Conservation (phyloP, 1,140 invertebrate species). For the Papilio polyxenes region DNA sequence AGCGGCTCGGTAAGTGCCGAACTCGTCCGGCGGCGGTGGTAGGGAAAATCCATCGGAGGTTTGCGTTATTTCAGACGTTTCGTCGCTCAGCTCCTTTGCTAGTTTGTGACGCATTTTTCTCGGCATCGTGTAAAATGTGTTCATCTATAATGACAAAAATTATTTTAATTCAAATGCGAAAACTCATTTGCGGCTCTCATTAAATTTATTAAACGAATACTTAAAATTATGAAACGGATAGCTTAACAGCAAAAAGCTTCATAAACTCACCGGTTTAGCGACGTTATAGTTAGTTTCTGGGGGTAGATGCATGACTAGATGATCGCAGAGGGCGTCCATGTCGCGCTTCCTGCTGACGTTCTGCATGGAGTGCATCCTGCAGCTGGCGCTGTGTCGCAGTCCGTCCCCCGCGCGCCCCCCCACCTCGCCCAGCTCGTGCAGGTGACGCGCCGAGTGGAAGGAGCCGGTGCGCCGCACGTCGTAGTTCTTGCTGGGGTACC, state of each 20-base stretch:
- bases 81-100: conserved; percentile 71
- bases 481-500: conserved; percentile 64
- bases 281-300: conserved; percentile 66
- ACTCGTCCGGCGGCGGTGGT: conserved; percentile 75
- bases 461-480: conserved; percentile 70
- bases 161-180: not conserved
- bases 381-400: conserved; percentile 54
- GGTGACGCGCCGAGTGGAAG: conserved; percentile 69
- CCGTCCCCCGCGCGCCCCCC: conserved; percentile 46
- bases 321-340: conserved; percentile 69
- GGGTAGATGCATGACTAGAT: conserved; percentile 70
- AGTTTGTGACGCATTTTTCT: conserved; percentile 70
- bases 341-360: conserved; percentile 70
- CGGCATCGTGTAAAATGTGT: conserved; percentile 76
- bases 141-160: conserved; percentile 62
- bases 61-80: conserved; percentile 71
- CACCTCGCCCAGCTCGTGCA: conserved; percentile 58
- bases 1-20: conserved; percentile 67
- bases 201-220: too few species aligned
- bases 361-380: conserved; percentile 71
- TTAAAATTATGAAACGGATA: too few species aligned
- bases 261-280: conserved; percentile 61
- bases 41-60: conserved; percentile 72
- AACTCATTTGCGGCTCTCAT: too few species aligned
- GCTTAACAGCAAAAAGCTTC: too few species aligned